Conservation (phyloP, 2,113 vertebrate species). For the Atlantisia rogersi region DNA sequence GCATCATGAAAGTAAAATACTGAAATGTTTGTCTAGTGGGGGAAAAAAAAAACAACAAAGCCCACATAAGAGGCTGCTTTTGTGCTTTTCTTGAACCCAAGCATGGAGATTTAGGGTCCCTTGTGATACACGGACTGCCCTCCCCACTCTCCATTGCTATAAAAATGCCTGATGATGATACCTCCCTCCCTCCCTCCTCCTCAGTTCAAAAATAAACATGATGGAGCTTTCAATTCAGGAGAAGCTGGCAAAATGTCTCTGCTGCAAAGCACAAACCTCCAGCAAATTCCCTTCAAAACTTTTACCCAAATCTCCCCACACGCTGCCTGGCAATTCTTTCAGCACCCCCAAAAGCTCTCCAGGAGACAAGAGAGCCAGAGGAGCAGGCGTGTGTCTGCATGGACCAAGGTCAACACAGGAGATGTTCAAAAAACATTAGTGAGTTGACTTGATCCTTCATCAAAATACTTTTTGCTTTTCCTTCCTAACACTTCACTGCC, state of each 20-base stretch:
- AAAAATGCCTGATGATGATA: neutral
- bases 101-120: neutral
- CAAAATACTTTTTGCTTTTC: slow-evolving; percentile 46
- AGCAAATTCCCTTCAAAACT: neutral
- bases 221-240: neutral
- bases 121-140: neutral
- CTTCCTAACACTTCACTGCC: slow-evolving; percentile 62
- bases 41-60: neutral
- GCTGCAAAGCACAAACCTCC: neutral
- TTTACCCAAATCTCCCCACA: neutral
- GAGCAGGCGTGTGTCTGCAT: neutral
- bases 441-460: slow-evolving; percentile 49
- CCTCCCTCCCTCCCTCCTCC: slow-evolving; percentile 34
- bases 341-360: neutral
- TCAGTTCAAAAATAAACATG: slow-evolving; percentile 43
- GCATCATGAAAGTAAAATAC: slow-evolving; percentile 20
- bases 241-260: slow-evolving; percentile 4
- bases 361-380: neutral
- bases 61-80: neutral
- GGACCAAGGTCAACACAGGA: slow-evolving; percentile 26
- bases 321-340: neutral
- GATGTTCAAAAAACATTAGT: slow-evolving; percentile 29
- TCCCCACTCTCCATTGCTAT: slow-evolving; percentile 1
- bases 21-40: slow-evolving; percentile 31
- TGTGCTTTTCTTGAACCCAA: neutral